These are phyloP conservation scores for Strigamia maritima DNA, from an alignment of 2,888 invertebrate species.

Conservation along the genomic window DNA sequence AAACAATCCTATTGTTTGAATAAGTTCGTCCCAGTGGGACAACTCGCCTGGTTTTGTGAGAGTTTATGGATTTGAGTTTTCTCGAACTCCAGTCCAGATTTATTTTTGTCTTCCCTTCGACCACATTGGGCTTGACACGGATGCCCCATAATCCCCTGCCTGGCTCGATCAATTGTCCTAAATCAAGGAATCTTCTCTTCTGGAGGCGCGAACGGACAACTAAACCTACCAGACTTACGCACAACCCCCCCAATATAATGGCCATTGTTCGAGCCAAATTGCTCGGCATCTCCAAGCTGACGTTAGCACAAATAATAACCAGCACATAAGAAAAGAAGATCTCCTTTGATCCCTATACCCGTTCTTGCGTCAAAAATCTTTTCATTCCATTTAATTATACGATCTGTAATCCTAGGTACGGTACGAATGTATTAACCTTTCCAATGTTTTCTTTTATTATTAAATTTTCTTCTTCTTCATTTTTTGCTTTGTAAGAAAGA, in stretches of 20 bases:
- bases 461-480: no score
- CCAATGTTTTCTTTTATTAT: background rate
- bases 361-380: conserved; percentile 17
- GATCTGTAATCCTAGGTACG: background rate
- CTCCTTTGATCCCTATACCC: conserved; percentile 14
- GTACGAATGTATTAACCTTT: background rate
- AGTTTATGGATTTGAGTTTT: background rate
- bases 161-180: conserved; percentile 32
- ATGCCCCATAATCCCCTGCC: conserved; percentile 28
- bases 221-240: conserved; percentile 30
- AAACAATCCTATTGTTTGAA: background rate
- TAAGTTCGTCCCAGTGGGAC: background rate
- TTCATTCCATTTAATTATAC: conserved; percentile 16
- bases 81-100: background rate
- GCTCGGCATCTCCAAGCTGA: conserved; percentile 27
- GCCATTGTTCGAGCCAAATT: conserved; percentile 30
- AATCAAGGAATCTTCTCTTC: conserved; percentile 20
- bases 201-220: conserved; percentile 31
- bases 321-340: conserved; percentile 3
- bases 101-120: conserved; percentile 23
- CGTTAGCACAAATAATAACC: conserved; percentile 28
- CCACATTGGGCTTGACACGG: conserved; percentile 34
- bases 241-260: conserved; percentile 28
- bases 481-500: no score
- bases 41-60: background rate